Evolutionary conservation across 2,888 invertebrate genomes (phyloP), one percentile per base, ranked within the genome.

Genomic region (Tetramorium bicarinatum): DNA sequence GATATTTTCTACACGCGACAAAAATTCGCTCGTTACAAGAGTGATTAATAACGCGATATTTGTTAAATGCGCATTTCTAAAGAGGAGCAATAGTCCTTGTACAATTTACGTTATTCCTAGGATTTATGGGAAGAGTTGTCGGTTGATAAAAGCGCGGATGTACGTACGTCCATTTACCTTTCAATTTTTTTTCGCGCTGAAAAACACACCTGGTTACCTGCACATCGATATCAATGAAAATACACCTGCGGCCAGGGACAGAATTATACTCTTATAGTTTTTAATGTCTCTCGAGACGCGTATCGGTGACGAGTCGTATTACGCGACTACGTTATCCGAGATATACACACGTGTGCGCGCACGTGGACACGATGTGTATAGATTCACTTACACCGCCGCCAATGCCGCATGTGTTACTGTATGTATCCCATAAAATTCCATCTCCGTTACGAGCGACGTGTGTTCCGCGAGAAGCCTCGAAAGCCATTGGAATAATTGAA

Each of bases 401-500:
- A 15, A 18, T 15, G 25, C 44, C 44, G 44, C 62, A 41, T 44
- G 56, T 67, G 75, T 49, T 44, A 49, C 25, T 49, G 9, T 47
- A 44, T n/a, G 79, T 69, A 69, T n/a, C 83, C 47, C 83, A 75
- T 83, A 83, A 85, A 86, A 86, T 79, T 86, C 56, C 85, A 85
- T 85, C 85, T 69, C 66, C 41, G 85, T 86, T 82, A 82, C 82
- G 67, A 79, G 77, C 72, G 82, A 79, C 82, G 82, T 77, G 77
- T 59, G 82, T 54, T 67, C 49, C 83, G 62, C 77, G 74, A 83
- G 82, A 54, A 77, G 84, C 84, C 86, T 82, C 74, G 77, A 85
- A 82, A 82, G 86, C 86, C 62, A 71, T 67, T 44, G 77, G 74
- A 86, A 86, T 86, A 86, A 86, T 86, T 86, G 86, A 85, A 86